Conservation (phyloP, 2,888 invertebrate species). For the Xylota segnis region DNA sequence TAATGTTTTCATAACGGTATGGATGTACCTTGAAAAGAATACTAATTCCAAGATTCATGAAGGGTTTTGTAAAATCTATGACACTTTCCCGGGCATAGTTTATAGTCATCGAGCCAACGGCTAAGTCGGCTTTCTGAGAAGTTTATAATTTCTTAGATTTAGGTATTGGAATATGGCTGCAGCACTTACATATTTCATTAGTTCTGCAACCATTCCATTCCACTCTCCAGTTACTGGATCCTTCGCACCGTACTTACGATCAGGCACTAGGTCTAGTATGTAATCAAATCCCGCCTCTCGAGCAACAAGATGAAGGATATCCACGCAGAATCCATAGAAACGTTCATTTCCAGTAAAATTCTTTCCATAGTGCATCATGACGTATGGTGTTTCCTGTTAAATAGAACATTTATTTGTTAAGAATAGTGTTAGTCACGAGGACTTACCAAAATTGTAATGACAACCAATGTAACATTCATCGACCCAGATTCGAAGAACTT, state of each 20-base stretch:
- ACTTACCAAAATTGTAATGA: constrained; percentile 91
- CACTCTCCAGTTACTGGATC: constrained; percentile 90
- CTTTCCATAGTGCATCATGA: constrained; percentile 89
- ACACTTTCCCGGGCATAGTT: constrained; percentile 95
- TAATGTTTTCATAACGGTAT: not conserved
- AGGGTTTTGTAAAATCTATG: constrained; percentile 96
- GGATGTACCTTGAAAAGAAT: constrained; percentile 91
- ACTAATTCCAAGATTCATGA: constrained; percentile 95
- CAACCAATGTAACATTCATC: constrained; percentile 90
- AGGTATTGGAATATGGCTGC: no score
- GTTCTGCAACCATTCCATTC: constrained; percentile 90
- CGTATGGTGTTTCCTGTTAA: constrained; percentile 89
- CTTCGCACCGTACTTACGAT: constrained; percentile 90
- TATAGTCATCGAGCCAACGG: constrained; percentile 95
- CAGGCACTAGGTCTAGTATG: constrained; percentile 89
- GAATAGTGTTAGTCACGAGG: not conserved
- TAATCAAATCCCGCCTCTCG: constrained; percentile 90
- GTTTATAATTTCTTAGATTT: no score
- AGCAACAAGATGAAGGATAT: constrained; percentile 89
- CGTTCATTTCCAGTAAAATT: constrained; percentile 90
- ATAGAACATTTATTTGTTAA: not conserved
- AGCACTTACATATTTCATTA: constrained; percentile 88
- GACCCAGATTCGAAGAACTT: constrained; percentile 90
- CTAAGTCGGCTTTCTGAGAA: constrained; percentile 95
- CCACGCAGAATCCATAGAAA: constrained; percentile 92